Conservation (phyloP, 1,140 invertebrate genomes). For the Phenacoccus solenopsis region DNA sequence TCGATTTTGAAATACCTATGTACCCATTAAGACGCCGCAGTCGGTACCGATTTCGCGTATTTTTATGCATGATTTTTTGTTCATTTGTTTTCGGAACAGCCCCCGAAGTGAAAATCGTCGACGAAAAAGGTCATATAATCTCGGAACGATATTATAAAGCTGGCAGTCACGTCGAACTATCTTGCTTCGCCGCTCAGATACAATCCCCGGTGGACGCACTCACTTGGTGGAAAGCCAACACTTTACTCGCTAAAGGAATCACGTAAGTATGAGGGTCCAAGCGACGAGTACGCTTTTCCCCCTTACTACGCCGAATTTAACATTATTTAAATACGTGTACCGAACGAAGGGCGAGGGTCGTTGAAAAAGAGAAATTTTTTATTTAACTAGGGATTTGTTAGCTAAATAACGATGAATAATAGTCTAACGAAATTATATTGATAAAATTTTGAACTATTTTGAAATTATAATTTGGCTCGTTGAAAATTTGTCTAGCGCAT, state of each 20-base stretch:
- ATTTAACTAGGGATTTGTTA: no score
- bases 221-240: conserved; percentile 33
- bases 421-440: no score
- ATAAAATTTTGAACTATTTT: no score
- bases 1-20: no score
- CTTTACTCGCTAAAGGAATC: conserved; percentile 32
- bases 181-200: conserved; percentile 42
- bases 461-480: no score
- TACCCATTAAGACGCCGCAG: no score
- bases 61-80: background rate
- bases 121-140: conserved; percentile 49
- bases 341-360: no score
- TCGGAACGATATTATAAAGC: conserved; percentile 57
- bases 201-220: conserved; percentile 32
- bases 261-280: conserved; percentile 29
- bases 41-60: no score
- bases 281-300: background rate
- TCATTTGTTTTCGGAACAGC: conserved; percentile 34
- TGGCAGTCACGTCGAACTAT: conserved; percentile 54
- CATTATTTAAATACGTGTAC: conserved; percentile 17
- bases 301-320: conserved; percentile 19
- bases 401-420: no score
- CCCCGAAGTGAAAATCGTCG: conserved; percentile 49
- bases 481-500: no score
- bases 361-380: no score